Evolutionary conservation across 2,888 invertebrate genomes (phyloP), one percentile per base, ranked within the genome.

Genomic region (Aproaerema taeniolella): DNA sequence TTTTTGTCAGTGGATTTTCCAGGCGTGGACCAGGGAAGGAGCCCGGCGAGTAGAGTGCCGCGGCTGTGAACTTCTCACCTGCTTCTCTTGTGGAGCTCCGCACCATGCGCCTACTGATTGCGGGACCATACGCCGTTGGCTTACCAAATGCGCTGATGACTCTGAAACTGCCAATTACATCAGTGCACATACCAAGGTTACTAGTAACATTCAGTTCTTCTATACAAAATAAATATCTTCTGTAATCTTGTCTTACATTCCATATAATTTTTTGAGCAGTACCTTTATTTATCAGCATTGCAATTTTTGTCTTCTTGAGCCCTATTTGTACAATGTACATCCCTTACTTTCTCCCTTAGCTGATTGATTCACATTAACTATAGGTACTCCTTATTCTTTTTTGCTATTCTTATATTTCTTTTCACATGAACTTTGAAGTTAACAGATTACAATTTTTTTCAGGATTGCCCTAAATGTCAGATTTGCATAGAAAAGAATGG

Each of bases 401-500:
- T n/a, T n/a, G n/a, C n/a, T n/a, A n/a, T n/a, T n/a, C n/a, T n/a
- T n/a, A n/a, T n/a, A n/a, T n/a, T n/a, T n/a, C n/a, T n/a, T n/a
- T n/a, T n/a, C n/a, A n/a, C n/a, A n/a, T n/a, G n/a, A n/a, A n/a
- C n/a, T n/a, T n/a, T n/a, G n/a, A n/a, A n/a, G n/a, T n/a, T n/a
- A n/a, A n/a, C n/a, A n/a, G n/a, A n/a, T n/a, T n/a, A n/a, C n/a
- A n/a, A n/a, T n/a, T n/a, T n/a, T n/a, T n/a, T 67, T 25, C 57
- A 93, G 91, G 92, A 93, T 91, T 99, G 99, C 78, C 99, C 99
- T 43, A 96, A 96, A 83, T 99, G 99, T 88, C 97, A 98, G 88
- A 97, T 99, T 58, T 99, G 99, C 88, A 99, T 99, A 80, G 99
- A 99, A 83, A 99, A 99, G 83, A 99, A 99, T 87, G 99, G 99